Base-by-base conservation (phyloP, 2,888 invertebrate species). In the Gari tellinella region DNA sequence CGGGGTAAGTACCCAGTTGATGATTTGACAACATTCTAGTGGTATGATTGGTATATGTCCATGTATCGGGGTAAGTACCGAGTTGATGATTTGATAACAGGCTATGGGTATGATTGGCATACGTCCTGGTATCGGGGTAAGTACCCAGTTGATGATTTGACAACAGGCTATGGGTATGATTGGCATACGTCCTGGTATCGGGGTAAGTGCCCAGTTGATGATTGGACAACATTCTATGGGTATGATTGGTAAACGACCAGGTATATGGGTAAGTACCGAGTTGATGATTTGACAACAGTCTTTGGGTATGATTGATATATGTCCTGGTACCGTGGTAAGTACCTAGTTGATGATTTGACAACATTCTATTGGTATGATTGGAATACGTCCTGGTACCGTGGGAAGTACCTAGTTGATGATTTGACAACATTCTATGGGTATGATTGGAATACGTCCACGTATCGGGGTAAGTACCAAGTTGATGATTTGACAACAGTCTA, bases 251-350 rank as follows among this genome's bases (percentile, higher is more conserved):
- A 73, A 43, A 64, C 56, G 2, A 49, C 65, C 3, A 51, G 5
- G 0, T 77, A 77, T 41, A 68, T 69, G 63, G 77, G 77, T 73
- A 17, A 4, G 53, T 19, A n/a, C n/a, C n/a, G n/a, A n/a, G n/a
- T 77, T 2, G 43, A 69, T 23, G 77, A 72, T 26, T 48, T 37
- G 0, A 48, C 53, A 4, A 51, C 49, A 17, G 77, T 61, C 1
- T 77, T 73, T 21, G 77, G 77, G 12, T 77, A 60, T 38, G 77
- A 51, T 1, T 77, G 77, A 72, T 68, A 73, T 48, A 64, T 52
- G 2, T 55, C 65, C 3, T 46, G 5, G 0, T 77, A 77, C 43
- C 64, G 72, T 63, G 77, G 77, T 73, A 17, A 4, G 53, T 19
- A n/a, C n/a, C n/a, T n/a, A n/a, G n/a, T n/a, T n/a, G n/a, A n/a